Conservation (phyloP, 2,797 vertebrate species). For the Podarcis siculus region DNA sequence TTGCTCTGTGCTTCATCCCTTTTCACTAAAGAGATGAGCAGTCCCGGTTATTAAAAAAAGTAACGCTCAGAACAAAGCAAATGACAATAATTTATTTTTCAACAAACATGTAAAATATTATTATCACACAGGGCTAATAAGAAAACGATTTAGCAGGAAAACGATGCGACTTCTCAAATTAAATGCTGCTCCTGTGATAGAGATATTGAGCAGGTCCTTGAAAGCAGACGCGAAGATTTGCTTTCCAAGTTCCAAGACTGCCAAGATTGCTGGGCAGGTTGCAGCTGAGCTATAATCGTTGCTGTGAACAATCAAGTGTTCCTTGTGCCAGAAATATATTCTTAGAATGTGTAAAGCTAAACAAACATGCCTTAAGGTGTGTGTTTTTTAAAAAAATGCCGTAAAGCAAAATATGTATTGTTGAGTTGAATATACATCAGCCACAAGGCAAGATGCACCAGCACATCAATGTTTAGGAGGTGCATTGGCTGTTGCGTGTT, state of each 20-base stretch:
- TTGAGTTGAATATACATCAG: not conserved
- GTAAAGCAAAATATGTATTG: not conserved
- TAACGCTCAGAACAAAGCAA: not conserved
- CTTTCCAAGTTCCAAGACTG: slow-evolving; percentile 32
- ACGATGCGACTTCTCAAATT: slow-evolving; percentile 16
- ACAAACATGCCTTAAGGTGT: not conserved
- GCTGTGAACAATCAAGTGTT: slow-evolving; percentile 50
- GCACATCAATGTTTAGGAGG: not conserved
- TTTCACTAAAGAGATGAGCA: not conserved
- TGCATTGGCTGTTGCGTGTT: not conserved
- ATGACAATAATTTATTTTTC: slow-evolving; percentile 24
- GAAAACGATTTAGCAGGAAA: slow-evolving; percentile 12
- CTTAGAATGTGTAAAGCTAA: slow-evolving; percentile 21
- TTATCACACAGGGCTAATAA: slow-evolving; percentile 18
- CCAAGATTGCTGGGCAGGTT: slow-evolving; percentile 9
- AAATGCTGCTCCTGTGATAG: not conserved
- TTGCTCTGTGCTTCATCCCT: not conserved
- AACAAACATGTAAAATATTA: slow-evolving; percentile 29
- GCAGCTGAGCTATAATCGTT: slow-evolving; percentile 30
- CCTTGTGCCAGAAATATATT: slow-evolving; percentile 32
- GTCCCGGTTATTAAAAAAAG: not conserved
- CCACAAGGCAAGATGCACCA: too few species aligned
- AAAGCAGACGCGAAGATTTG: slow-evolving; percentile 41
- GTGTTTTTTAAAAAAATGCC: not conserved
- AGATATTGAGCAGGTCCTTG: slow-evolving; percentile 33